A percentile compares a stretch with the other conserved stretches of the same genome.
Conservation (phyloP, 2,797 vertebrate genomes). For the Pempheris klunzingeri region DNA sequence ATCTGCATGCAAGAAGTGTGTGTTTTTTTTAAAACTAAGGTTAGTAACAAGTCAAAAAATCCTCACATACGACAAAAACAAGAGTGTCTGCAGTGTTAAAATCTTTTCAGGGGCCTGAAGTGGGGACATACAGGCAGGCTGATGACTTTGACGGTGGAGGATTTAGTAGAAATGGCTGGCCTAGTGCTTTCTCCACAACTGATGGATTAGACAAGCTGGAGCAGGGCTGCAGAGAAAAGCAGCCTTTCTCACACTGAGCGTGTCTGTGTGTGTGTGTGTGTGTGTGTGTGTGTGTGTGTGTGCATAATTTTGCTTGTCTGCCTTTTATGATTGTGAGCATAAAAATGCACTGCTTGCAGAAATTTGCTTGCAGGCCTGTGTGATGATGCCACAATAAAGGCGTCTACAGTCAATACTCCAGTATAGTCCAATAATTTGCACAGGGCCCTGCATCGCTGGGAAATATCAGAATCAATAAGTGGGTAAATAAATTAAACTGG, state of each 20-base stretch:
- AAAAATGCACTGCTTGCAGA: constrained; percentile 72
- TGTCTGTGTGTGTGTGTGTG: constrained; percentile 1
- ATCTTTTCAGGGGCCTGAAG: constrained; percentile 6
- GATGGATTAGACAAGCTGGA: constrained; percentile 72
- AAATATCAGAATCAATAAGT: constrained; percentile 73
- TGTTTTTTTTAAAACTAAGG: neutral
- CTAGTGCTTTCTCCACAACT: constrained; percentile 59
- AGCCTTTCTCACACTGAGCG: constrained; percentile 38
- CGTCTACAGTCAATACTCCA: constrained; percentile 72
- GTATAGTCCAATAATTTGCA: constrained; percentile 61
- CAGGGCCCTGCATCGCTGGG: constrained; percentile 53
- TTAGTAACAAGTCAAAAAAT: neutral
- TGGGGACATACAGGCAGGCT: constrained; percentile 18
- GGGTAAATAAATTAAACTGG: constrained; percentile 65
- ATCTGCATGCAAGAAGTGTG: neutral
- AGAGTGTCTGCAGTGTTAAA: constrained; percentile 15
- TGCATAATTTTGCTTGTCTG: constrained; percentile 67
- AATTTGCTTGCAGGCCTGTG: constrained; percentile 52
- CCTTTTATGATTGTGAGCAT: constrained; percentile 69
- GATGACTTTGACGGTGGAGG: constrained; percentile 63
- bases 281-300: constrained; percentile 10
- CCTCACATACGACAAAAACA: neutral
- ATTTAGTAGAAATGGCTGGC: constrained; percentile 65
- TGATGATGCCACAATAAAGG: constrained; percentile 75
- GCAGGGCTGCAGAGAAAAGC: constrained; percentile 38